These are phyloP conservation scores for Aricia agestis DNA, from an alignment of 1,140 invertebrate genomes.

Conservation along the genomic window DNA sequence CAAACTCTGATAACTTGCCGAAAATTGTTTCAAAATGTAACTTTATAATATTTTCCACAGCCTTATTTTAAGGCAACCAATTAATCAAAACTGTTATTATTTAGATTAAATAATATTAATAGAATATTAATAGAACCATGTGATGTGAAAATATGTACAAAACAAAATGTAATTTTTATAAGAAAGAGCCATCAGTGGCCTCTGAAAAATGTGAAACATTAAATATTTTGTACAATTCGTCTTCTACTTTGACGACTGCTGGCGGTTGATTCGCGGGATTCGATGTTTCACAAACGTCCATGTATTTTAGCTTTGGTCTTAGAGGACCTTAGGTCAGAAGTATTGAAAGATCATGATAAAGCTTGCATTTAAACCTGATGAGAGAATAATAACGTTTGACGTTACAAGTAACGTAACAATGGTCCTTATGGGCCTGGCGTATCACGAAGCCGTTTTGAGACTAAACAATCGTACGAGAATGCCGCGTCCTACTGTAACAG, in stretches of 20 bases:
- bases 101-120: not conserved
- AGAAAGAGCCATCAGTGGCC: not conserved
- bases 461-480: too few relatives aligned
- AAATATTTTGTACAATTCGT: constrained; percentile 9
- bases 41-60: too few relatives aligned
- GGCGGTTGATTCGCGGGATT: not conserved
- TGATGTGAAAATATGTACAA: constrained; percentile 7
- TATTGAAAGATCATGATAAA: not conserved
- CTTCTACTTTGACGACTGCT: not conserved
- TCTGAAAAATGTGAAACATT: not conserved
- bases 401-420: too few relatives aligned
- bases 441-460: too few relatives aligned
- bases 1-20: not conserved
- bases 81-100: not conserved
- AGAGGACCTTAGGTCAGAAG: not conserved
- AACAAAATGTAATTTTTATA: constrained; percentile 4
- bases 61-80: not conserved
- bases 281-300: not conserved
- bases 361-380: constrained; percentile 9
- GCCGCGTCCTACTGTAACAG: too few relatives aligned
- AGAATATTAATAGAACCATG: not conserved
- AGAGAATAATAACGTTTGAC: not conserved
- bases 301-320: not conserved
- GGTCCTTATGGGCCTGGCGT: too few relatives aligned
- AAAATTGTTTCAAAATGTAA: too few relatives aligned